A percentile compares a stretch with the other conserved stretches of the same genome.
These are phyloP conservation scores for Sorex maritimensis DNA, from an alignment of 2,797 vertebrate species.

Conservation along the genomic window DNA sequence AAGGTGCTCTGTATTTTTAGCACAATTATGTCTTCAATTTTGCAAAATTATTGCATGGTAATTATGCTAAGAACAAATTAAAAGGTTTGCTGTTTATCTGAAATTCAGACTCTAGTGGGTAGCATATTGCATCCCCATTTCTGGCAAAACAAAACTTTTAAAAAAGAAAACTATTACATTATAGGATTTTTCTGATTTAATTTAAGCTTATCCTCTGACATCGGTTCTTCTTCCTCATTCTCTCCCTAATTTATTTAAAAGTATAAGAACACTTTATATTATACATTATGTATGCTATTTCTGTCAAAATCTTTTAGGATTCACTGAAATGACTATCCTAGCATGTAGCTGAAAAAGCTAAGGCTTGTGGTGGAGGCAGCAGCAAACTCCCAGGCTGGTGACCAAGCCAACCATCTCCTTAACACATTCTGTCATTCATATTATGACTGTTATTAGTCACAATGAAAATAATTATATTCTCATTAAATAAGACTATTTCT, in stretches of 20 bases:
- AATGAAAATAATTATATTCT: conserved; percentile 81
- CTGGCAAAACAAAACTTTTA: not conserved
- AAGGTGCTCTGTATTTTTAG: not conserved
- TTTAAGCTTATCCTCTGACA: not conserved
- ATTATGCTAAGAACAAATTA: not conserved
- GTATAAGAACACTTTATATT: conserved; percentile 38
- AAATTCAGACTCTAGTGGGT: conserved; percentile 43
- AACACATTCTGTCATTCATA: conserved; percentile 11
- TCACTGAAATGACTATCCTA: conserved; percentile 12
- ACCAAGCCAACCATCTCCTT: conserved; percentile 20
- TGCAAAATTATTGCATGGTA: not conserved
- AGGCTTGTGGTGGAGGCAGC: fast-evolving
- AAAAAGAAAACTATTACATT: not conserved
- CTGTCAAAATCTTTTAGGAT: not conserved
- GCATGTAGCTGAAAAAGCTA: not conserved
- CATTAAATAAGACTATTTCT: conserved; percentile 78
- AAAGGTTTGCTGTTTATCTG: not conserved
- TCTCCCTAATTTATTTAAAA: not conserved
- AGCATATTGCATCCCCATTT: not conserved
- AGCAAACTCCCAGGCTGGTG: not conserved
- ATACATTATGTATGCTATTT: conserved; percentile 13
- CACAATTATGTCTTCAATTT: not conserved
- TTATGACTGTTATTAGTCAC: conserved; percentile 59
- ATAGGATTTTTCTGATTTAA: not conserved
- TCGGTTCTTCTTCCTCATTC: not conserved